Base-by-base conservation (phyloP, 1,140 invertebrate genomes). In the Mylabris phalerata region DNA sequence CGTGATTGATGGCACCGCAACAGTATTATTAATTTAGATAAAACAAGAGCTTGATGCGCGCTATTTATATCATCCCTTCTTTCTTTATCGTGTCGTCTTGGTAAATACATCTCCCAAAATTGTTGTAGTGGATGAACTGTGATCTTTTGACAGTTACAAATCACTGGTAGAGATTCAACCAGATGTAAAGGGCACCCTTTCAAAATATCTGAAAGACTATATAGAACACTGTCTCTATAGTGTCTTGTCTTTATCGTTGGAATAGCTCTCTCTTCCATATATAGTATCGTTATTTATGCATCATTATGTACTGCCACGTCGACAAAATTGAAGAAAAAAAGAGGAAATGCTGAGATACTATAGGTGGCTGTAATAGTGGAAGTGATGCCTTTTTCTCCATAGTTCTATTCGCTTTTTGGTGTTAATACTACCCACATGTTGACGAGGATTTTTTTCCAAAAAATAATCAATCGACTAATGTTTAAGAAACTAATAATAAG, bases 21-120 rank as follows among this genome's bases (percentile, higher is more conserved):
- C 52, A 55, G 52, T 55, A 55, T 55, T 55, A 55, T 55, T 55
- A 55, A 55, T 55, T 55, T 55, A 55, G 52, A 55, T 55, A 55
- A 32, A 55, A 55, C 52, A 55, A 47, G 52, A 55, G 52, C 52
- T 55, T 55, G 52, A 46, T 47, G 52, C 52, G 51, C 51, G 51
- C 51, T 54, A 54, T 54, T 42, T 54, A 41, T 54, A 54, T 7
- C 19, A 19, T 19, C 19, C 19, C 19, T 19, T 19, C 19, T 19
- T 10, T 40, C 39, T 40, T 10, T 42, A 42, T n/a, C 41, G 41
- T 42, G 32, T 54, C 51, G 51, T 55, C 44, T 45, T 32, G 51
- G 43, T 10, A 38, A 11, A 11, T 26, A 54, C 32, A 54, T 32
- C 45, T 27, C 41, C 44, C 11, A 39, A 55, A 55, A 54, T 54